Evolutionary conservation across 2,888 invertebrate genomes (phyloP), one percentile per base, ranked within the genome.

Genomic region (Drosophila rubida): DNA sequence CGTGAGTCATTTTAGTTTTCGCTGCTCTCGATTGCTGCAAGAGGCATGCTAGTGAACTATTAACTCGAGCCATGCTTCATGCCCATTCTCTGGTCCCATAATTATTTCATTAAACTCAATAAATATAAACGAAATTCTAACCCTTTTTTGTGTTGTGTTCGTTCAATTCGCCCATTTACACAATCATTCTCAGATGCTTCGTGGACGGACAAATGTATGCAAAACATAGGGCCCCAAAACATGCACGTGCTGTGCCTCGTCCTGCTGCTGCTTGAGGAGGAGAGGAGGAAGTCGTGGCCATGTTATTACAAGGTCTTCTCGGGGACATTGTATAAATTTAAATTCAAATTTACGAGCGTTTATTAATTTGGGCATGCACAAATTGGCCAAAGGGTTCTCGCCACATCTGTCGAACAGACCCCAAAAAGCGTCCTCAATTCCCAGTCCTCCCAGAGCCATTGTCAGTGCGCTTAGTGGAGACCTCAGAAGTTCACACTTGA

Each of bases 261-360:
- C 23, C n/a, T 16, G 35, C 35, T 39, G 48, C 22, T 42, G n/a
- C n/a, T n/a, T n/a, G n/a, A n/a, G n/a, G n/a, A n/a, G n/a, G n/a
- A n/a, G n/a, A n/a, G 22, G n/a, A 22, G 27, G 7, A 27, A 51
- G n/a, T 53, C 32, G 19, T 45, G 72, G 54, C 30, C 22, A 37
- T 25, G 54, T 41, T 14, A 30, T 13, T 16, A 42, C 37, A 37
- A 23, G 51, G 51, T n/a, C 39, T 69, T 57, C 53, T 51, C 7
- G 14, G 42, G 78, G 61, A 69, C 64, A 62, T 66, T 73, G 69
- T 59, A 78, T 64, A 86, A 82, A 87, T 87, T 82, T 71, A 78
- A 84, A 81, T 82, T 87, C 75, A 87, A 86, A 82, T 86, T 78
- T 87, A 78, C 66, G 66, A 75, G 62, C 61, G 46, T 78, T 86